Conservation (phyloP, 1,140 invertebrate genomes). For the Heterodera schachtii region DNA sequence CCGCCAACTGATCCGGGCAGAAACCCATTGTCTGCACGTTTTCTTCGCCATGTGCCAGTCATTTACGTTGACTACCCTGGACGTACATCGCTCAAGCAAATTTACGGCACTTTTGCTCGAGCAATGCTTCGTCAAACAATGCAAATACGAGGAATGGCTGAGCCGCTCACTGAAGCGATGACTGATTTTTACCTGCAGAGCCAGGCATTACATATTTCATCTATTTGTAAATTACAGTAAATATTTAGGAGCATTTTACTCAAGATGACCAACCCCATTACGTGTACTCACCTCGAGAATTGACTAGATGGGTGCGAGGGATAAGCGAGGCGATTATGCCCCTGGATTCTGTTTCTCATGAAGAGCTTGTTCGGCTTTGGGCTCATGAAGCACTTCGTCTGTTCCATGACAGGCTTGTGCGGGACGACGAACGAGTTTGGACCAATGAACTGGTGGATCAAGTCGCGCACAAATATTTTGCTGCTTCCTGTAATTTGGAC, state of each 20-base stretch:
- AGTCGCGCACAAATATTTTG: constrained; percentile 92
- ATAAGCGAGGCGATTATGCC: constrained; percentile 96
- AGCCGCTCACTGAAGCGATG: constrained; percentile 96
- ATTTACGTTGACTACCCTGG: constrained; percentile 99
- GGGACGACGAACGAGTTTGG: constrained; percentile 90
- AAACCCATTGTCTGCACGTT: constrained; percentile 91
- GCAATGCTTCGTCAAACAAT: constrained; percentile 93
- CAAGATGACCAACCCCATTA: constrained; percentile 99
- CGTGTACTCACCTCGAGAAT: constrained; percentile 85
- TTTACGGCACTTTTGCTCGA: constrained; percentile 95
- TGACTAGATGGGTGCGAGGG: constrained; percentile 98
- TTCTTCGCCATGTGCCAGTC: constrained; percentile 88
- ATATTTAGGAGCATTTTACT: constrained; percentile 82
- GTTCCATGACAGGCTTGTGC: constrained; percentile 89
- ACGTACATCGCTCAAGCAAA: constrained; percentile 82
- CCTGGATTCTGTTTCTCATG: constrained; percentile 83
- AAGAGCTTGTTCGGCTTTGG: constrained; percentile 94
- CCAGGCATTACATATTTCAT: constrained; percentile 70
- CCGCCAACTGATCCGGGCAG: constrained; percentile 98
- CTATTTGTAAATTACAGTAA: background rate
- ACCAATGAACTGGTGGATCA: constrained; percentile 96
- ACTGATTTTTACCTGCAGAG: constrained; percentile 95
- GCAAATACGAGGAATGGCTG: constrained; percentile 84
- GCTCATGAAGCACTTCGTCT: constrained; percentile 95
- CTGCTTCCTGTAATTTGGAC: constrained; percentile 76